Conservation (phyloP, 2,113 vertebrate species). For the Mesitornis unicolor region DNA sequence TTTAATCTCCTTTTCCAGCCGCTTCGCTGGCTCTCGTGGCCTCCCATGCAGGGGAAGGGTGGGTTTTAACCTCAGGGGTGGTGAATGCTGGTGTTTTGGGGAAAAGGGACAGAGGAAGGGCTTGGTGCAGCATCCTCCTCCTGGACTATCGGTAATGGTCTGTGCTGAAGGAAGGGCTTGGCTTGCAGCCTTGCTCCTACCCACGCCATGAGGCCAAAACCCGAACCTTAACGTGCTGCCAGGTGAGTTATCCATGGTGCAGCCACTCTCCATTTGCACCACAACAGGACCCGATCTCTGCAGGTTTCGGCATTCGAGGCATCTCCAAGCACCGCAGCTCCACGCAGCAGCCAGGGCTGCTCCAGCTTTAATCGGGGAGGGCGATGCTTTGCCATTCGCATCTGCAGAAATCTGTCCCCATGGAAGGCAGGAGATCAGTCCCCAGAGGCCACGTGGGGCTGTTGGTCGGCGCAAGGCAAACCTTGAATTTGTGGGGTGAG, state of each 20-base stretch:
- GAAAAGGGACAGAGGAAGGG: neutral
- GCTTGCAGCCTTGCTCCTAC: neutral
- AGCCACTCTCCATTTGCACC: no score
- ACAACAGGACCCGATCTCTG: neutral
- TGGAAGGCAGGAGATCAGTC: neutral
- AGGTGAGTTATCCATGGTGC: no score
- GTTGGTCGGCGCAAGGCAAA: neutral
- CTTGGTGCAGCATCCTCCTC: neutral
- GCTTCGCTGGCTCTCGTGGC: rapidly evolving
- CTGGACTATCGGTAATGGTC: neutral
- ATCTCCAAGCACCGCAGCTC: neutral
- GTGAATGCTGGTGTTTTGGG: no score
- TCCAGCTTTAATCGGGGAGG: neutral
- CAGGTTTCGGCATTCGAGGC: neutral
- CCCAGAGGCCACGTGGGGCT: neutral
- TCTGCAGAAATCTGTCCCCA: neutral
- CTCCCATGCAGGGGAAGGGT: rapidly evolving
- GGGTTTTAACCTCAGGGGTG: no score
- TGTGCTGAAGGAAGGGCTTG: neutral
- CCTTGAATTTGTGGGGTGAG: neutral
- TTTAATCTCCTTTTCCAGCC: neutral
- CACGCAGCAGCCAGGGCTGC: neutral
- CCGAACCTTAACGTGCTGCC: no score
- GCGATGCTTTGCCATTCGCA: no score
- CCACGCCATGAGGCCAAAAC: neutral